Evolutionary conservation across 2,113 vertebrate genomes (phyloP).

Genomic region (Chinchilla lanigera): DNA sequence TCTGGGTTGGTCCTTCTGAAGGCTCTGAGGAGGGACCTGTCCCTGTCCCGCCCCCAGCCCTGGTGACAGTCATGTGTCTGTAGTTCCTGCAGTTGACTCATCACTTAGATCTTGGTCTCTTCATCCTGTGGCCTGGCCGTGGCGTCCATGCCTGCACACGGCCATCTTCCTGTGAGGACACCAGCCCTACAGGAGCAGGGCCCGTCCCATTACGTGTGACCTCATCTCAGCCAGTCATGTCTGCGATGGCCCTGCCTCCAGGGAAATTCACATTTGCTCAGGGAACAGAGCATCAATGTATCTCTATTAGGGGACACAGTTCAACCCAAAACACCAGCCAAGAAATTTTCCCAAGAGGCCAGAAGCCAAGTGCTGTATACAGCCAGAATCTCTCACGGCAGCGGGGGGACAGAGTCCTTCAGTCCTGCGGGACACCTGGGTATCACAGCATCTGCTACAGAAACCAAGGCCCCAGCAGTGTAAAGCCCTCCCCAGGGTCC

Average conservation of each 20-base stretch:
- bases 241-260: not conserved
- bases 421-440: not conserved
- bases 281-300: not conserved
- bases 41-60: not conserved
- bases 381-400: not conserved
- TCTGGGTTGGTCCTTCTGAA: not conserved
- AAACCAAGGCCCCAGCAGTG: not conserved
- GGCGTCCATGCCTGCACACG: not conserved
- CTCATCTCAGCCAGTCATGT: not conserved
- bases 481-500: not conserved
- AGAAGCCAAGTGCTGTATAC: fast-evolving
- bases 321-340: not conserved
- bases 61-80: not conserved
- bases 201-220: not conserved
- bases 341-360: not conserved
- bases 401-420: not conserved
- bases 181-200: not conserved
- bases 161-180: too few species aligned
- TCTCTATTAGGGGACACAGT: not conserved
- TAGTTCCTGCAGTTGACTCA: not conserved
- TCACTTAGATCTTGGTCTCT: not conserved
- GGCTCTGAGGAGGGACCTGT: not conserved
- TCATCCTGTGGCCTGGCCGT: not conserved
- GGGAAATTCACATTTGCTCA: not conserved
- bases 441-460: not conserved